Evolutionary conservation across 2,797 vertebrate genomes (phyloP).

Genomic region (Lerista edwardsae): DNA sequence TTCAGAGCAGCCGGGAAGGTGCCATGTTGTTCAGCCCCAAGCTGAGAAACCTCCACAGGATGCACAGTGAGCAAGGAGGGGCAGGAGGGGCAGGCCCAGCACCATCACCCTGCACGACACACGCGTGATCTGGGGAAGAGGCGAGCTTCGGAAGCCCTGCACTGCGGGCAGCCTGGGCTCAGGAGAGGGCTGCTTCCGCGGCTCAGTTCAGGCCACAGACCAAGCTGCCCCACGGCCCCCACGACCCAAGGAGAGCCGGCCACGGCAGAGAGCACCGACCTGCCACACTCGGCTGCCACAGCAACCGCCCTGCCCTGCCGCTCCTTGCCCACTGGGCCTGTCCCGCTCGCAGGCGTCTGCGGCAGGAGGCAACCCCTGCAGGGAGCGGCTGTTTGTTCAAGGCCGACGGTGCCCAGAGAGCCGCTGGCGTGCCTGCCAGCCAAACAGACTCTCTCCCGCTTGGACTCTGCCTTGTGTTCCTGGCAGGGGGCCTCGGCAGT

Average conservation of each 20-base stretch:
- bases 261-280: no score
- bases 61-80: no score
- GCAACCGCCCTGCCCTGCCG: neutral
- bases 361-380: neutral
- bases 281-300: neutral
- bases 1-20: neutral
- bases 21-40: no score
- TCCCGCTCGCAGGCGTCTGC: neutral
- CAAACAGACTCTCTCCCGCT: neutral
- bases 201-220: neutral
- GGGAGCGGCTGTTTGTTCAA: constrained; percentile 31
- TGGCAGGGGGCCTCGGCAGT: neutral
- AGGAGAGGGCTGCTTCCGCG: no score
- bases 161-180: neutral
- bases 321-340: neutral
- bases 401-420: neutral
- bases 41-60: no score
- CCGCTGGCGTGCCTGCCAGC: neutral
- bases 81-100: neutral
- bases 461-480: neutral
- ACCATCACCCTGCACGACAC: no score
- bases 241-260: neutral
- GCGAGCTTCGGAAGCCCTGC: no score
- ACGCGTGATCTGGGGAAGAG: neutral
- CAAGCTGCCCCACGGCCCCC: neutral